Evolutionary conservation across 2,113 vertebrate genomes (phyloP).

Genomic region (Fukomys damarensis): DNA sequence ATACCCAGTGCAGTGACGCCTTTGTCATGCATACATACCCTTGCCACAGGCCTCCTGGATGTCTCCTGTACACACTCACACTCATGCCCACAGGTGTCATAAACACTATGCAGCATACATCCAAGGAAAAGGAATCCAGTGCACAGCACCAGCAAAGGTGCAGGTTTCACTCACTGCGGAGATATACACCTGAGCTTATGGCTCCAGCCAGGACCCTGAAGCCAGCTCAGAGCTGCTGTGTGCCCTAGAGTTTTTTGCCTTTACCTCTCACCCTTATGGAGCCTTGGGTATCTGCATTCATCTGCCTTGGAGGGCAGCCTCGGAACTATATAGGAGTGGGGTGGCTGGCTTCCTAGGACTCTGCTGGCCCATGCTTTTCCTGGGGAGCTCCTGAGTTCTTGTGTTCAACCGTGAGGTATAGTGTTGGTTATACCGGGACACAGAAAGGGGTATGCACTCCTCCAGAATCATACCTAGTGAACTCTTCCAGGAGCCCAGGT

Average conservation of each 20-base stretch:
- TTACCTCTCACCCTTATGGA: neutral
- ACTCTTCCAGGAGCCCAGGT: neutral
- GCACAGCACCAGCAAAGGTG: neutral
- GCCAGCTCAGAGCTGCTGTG: neutral
- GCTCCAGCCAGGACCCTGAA: neutral
- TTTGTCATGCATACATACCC: no score
- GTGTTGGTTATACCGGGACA: neutral
- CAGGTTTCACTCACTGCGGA: neutral
- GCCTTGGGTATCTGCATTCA: neutral
- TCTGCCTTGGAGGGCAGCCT: neutral
- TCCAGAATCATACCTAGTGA: neutral
- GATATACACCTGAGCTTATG: neutral
- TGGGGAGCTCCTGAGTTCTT: neutral
- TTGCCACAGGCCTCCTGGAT: rapidly evolving
- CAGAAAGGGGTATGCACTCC: neutral
- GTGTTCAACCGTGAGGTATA: no score
- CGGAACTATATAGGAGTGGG: neutral
- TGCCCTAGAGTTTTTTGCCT: neutral
- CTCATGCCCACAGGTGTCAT: neutral
- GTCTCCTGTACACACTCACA: neutral
- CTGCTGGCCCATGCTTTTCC: neutral
- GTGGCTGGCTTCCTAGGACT: neutral
- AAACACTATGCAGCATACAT: rapidly evolving
- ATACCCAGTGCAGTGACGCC: neutral
- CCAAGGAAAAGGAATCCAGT: neutral